Conservation (phyloP, 64 coral and sea anemone species). For the Dendrophyllia cribrosa region DNA sequence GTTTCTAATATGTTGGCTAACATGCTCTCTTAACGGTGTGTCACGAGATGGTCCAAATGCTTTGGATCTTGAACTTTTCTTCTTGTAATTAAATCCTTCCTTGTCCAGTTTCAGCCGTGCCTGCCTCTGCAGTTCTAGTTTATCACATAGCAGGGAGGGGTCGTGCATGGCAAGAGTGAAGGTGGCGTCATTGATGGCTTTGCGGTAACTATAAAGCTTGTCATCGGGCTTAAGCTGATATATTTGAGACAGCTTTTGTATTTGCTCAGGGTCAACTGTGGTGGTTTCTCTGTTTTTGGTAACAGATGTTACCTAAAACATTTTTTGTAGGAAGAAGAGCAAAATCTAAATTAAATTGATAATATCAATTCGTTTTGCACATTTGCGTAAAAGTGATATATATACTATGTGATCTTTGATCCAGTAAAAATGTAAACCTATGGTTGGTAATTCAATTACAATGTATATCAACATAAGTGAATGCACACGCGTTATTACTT, state of each 20-base stretch:
- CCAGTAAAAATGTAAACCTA: neutral
- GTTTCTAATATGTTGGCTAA: conserved; percentile 59
- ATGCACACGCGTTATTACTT: conserved; percentile 4
- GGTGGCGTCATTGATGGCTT: conserved; percentile 52
- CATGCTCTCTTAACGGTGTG: conserved; percentile 31
- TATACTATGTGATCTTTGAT: neutral
- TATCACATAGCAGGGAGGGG: conserved; percentile 34
- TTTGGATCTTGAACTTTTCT: conserved; percentile 70
- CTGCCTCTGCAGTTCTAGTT: conserved; percentile 51
- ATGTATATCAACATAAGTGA: conserved; percentile 5
- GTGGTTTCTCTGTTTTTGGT: conserved; percentile 49
- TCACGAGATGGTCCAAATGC: conserved; percentile 44
- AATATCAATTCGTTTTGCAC: neutral
- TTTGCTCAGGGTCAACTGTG: conserved; percentile 63
- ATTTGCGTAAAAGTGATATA: conserved; percentile 1
- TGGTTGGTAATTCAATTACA: conserved; percentile 4
- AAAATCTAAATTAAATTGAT: conserved; percentile 1
- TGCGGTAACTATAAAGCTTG: conserved; percentile 61
- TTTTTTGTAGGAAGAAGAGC: conserved; percentile 1
- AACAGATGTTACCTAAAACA: conserved; percentile 45
- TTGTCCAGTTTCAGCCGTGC: conserved; percentile 50
- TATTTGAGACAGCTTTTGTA: conserved; percentile 63
- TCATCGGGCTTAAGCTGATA: conserved; percentile 68
- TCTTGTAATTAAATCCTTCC: conserved; percentile 57
- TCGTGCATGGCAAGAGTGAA: conserved; percentile 45